phyloP scores from a whole-genome alignment of 2,888 invertebrate species.

The Arge pagana region DNA sequence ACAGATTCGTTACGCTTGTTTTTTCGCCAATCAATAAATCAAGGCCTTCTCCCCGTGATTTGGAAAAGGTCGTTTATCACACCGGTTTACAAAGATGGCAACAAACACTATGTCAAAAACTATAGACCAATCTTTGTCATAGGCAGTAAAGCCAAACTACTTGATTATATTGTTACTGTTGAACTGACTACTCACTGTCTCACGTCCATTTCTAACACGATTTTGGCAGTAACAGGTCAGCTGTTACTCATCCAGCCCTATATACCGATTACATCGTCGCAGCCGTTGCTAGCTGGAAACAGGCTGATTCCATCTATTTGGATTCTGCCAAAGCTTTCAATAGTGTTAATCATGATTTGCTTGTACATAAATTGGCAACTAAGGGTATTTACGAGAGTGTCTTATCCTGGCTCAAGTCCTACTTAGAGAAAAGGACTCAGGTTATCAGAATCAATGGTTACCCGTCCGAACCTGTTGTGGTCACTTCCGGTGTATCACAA shows the following conservation, averaged over 20 bases:
- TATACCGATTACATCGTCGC: constrained; percentile 25
- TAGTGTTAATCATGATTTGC: constrained; percentile 29
- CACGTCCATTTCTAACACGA: constrained; percentile 27
- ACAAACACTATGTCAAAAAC: constrained; percentile 19
- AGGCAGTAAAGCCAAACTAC: background rate
- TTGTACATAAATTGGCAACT: constrained; percentile 25
- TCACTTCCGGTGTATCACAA: constrained; percentile 30
- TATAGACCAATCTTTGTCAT: constrained; percentile 26
- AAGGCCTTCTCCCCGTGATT: constrained; percentile 1
- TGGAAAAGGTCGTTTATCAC: constrained; percentile 16
- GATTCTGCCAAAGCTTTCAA: constrained; percentile 34
- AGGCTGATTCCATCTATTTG: constrained; percentile 30
- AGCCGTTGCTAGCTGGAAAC: constrained; percentile 20
- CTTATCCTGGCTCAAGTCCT: constrained; percentile 28
- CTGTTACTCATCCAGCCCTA: constrained; percentile 27
- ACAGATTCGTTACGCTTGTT: too few relatives aligned
- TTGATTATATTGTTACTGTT: background rate
- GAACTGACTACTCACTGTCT: too few relatives aligned
- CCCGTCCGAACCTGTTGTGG: constrained; percentile 16
- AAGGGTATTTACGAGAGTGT: constrained; percentile 27
- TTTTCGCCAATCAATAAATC: background rate
- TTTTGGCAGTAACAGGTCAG: constrained; percentile 21
- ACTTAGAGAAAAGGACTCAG: constrained; percentile 25
- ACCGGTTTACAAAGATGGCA: constrained; percentile 20
- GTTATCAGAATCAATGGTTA: constrained; percentile 22